A percentile compares a stretch with the other conserved stretches of the same genome.
Evolutionary conservation across 2,797 vertebrate genomes (phyloP).

Genomic region (Harpagifer antarcticus): DNA sequence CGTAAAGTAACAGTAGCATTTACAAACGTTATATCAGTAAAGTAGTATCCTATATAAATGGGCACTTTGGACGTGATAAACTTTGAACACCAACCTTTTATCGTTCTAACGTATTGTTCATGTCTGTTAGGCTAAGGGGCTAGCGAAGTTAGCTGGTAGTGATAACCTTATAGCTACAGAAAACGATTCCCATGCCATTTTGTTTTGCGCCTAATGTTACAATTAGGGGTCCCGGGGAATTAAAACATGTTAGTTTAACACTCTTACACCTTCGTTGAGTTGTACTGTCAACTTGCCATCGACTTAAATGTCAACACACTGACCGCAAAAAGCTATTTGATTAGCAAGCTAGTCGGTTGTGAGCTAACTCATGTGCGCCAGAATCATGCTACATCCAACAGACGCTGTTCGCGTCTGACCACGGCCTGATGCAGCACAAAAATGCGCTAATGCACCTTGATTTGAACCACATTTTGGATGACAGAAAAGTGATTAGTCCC

Average conservation of each 20-base stretch:
- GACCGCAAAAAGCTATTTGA: constrained; percentile 17
- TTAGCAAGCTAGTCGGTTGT: constrained; percentile 60
- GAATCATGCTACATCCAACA: constrained; percentile 62
- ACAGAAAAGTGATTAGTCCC: constrained; percentile 7
- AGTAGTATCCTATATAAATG: background rate
- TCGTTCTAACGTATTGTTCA: background rate
- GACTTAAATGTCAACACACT: constrained; percentile 6
- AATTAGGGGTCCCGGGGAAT: background rate
- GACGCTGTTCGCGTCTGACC: constrained; percentile 77
- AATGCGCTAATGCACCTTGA: constrained; percentile 80
- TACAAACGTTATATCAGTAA: background rate
- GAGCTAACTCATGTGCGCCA: constrained; percentile 83
- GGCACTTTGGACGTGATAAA: background rate
- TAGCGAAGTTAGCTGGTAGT: constrained; percentile 68
- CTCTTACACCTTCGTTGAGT: background rate
- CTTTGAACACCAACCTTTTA: rapidly evolving
- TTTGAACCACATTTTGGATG: constrained; percentile 58
- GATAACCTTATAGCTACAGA: constrained; percentile 8
- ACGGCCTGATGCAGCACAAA: constrained; percentile 82
- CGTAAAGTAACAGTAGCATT: background rate
- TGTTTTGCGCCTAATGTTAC: background rate
- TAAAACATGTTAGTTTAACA: rapidly evolving
- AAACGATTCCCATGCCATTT: background rate
- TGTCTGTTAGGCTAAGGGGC: constrained; percentile 19
- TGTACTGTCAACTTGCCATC: constrained; percentile 9